A percentile compares a stretch with the other conserved stretches of the same genome.
Evolutionary conservation across 2,888 invertebrate genomes (phyloP).

Genomic region (Stenurella melanura): DNA sequence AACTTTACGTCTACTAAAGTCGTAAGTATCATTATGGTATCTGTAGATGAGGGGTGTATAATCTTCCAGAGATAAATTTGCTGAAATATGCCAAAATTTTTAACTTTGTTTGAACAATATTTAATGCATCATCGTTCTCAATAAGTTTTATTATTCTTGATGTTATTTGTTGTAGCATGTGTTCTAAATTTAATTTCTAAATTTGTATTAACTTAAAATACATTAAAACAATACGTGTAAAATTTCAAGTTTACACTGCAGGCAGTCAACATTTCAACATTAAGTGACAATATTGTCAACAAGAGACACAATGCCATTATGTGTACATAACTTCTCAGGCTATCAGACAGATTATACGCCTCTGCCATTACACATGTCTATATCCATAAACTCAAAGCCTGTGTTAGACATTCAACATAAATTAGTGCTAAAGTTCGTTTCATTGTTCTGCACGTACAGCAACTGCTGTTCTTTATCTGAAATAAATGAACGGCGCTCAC

Average conservation of each 20-base stretch:
- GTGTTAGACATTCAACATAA: conserved; percentile 30
- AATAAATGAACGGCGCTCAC: conserved; percentile 1
- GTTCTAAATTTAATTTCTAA: background rate
- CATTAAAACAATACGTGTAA: background rate
- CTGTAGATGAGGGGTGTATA: too few relatives aligned
- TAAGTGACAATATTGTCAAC: conserved; percentile 11
- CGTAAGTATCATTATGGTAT: too few relatives aligned
- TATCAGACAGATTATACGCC: conserved; percentile 25
- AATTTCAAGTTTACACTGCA: background rate
- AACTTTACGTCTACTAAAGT: too few relatives aligned
- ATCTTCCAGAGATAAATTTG: too few relatives aligned
- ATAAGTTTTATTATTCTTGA: too few relatives aligned
- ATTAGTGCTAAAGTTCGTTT: conserved; percentile 19
- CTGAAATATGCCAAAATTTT: too few relatives aligned
- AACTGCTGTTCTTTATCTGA: conserved; percentile 11
- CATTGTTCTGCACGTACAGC: conserved; percentile 19
- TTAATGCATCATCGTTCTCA: too few relatives aligned
- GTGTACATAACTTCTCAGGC: conserved; percentile 8
- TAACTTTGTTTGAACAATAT: too few relatives aligned
- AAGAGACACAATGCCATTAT: conserved; percentile 10
- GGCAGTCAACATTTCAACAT: background rate
- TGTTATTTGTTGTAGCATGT: background rate
- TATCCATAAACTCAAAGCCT: conserved; percentile 26
- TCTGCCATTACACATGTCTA: conserved; percentile 4
- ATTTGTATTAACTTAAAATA: background rate